Evolutionary conservation across 2,888 invertebrate species (phyloP), one percentile per base, ranked within the genome.

Genomic region (Yponomeuta evonymella): DNA sequence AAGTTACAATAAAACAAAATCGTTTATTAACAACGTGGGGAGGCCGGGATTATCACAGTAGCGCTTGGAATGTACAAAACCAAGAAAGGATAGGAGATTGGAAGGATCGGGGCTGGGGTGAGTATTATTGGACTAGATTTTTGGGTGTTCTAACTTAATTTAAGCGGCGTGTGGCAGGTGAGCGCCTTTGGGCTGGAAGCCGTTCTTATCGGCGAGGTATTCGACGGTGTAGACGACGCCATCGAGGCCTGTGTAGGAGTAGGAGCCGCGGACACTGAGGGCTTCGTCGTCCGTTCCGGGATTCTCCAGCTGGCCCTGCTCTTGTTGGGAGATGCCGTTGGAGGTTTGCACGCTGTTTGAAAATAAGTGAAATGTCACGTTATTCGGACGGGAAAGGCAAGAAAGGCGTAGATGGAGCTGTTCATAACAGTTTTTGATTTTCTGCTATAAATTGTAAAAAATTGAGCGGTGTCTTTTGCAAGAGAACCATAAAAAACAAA

Each of bases 121-220:
- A 85, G 85, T 84, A 85, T 85, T 86, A 83, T 84, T 83, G 82
- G 86, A 86, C 86, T 86, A 87, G 86, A 86, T 76, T 72, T n/a
- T 75, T 70, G 62, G 33, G 33, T 64, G 36, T 9, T 36, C 43
- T 64, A 48, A 3, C 15, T 67, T 30, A 69, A 73, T 72, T 83
- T 83, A 83, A 30, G 73, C 71, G 70, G 77, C 74, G 0, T 65
- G 29, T 79, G 89, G 89, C 63, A 90, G 71, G 72, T 90, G 89
- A 68, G 79, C 79, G n/a, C 83, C 89, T 15, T 71, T 62, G 79
- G 94, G 86, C 75, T 89, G 88, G 92, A 93, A 94, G 15, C 94
- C 94, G 76, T 86, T 78, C 80, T 92, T 87, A 81, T 93, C 82
- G 65, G 94, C 93, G 73, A 86, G 75, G 89, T 94, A 94, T 71